phyloP scores from a whole-genome alignment of 1,140 invertebrate species.

The Radopholus similis region DNA sequence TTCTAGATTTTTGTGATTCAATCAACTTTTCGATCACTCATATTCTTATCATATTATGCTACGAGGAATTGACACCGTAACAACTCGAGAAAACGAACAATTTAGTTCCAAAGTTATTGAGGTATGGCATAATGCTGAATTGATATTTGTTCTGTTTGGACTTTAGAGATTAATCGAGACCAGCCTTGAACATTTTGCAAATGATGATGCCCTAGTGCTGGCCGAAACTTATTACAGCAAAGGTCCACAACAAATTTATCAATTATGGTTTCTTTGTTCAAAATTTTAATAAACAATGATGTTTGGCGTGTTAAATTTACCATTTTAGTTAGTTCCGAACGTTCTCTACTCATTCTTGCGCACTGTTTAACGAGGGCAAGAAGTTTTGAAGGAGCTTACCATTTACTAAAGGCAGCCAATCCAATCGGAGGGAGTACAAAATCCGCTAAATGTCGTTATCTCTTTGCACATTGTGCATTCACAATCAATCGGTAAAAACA shows the following conservation, averaged over 20 bases:
- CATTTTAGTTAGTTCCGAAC: constrained; percentile 23
- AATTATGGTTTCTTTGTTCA: background rate
- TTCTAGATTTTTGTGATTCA: too few relatives aligned
- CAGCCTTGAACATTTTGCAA: constrained; percentile 33
- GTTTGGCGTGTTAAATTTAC: background rate
- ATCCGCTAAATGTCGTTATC: constrained; percentile 23
- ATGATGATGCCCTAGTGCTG: constrained; percentile 39
- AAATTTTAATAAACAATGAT: background rate
- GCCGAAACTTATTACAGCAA: constrained; percentile 33
- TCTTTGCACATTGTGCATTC: constrained; percentile 36
- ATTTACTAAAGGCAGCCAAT: constrained; percentile 22
- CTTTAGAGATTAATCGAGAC: constrained; percentile 28
- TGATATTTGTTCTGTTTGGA: background rate
- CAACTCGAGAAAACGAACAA: constrained; percentile 6
- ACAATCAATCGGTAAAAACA: constrained; percentile 13
- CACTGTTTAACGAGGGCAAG: constrained; percentile 17
- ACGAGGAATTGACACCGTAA: background rate
- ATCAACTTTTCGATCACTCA: too few relatives aligned
- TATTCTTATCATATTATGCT: too few relatives aligned
- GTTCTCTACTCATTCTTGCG: constrained; percentile 21
- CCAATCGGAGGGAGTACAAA: constrained; percentile 15
- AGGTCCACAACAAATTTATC: constrained; percentile 16
- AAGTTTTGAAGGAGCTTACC: constrained; percentile 20
- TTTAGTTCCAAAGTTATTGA: constrained; percentile 15
- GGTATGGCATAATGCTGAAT: background rate